phyloP scores from a whole-genome alignment of 2,113 vertebrate genomes.

The Pollachius pollachius region DNA sequence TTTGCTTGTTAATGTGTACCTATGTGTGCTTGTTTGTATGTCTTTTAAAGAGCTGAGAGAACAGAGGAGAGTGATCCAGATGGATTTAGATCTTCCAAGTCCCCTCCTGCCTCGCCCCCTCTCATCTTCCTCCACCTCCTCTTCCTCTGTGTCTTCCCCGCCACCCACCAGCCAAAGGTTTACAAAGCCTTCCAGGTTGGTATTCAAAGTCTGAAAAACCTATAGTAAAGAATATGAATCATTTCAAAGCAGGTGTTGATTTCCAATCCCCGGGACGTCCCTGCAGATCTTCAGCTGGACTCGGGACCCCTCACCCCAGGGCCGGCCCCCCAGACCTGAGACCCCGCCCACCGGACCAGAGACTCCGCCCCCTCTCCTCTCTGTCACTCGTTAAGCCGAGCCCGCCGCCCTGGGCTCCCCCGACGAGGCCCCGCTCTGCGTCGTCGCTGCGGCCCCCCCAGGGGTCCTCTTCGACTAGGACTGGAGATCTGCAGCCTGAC shows the following conservation, averaged over 20 bases:
- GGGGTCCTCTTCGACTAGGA: background rate
- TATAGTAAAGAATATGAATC: too few relatives aligned
- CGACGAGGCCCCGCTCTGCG: background rate
- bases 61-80: constrained; percentile 53
- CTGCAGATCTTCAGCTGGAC: constrained; percentile 29
- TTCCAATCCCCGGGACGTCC: background rate
- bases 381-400: constrained; percentile 20
- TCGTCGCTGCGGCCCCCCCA: background rate
- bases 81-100: constrained; percentile 39
- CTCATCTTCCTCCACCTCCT: constrained; percentile 5
- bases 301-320: constrained; percentile 5
- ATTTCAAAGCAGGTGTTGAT: too few relatives aligned
- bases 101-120: constrained; percentile 8
- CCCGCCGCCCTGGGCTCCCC: constrained; percentile 23
- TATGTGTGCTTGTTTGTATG: background rate
- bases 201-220: background rate
- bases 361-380: constrained; percentile 17
- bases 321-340: constrained; percentile 1
- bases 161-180: constrained; percentile 4
- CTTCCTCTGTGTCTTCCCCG: background rate
- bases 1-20: background rate
- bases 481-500: constrained; percentile 7
- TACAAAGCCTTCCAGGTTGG: constrained; percentile 39
- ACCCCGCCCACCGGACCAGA: constrained; percentile 8
- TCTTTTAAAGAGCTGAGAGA: constrained; percentile 45